Percentiles rank a stretch among this genome's conserved stretches.
Evolutionary conservation across 2,797 vertebrate genomes (phyloP).

Genomic region (Rhinella marina): DNA sequence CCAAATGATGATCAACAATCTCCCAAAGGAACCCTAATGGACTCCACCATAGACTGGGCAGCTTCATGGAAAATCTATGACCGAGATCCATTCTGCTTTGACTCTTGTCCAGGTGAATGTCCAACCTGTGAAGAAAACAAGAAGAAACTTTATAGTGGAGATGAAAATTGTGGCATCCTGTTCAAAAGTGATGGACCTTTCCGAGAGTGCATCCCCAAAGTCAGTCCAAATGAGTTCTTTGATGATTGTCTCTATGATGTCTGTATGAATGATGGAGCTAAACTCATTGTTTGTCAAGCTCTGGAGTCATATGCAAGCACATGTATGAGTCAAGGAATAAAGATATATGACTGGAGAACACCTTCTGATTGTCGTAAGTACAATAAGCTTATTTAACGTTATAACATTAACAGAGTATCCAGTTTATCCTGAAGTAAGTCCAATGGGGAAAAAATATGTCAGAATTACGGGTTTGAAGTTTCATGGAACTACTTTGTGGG

Average conservation of each 20-base stretch:
- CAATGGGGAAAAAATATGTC: too few species aligned
- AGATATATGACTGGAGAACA: slow-evolving; percentile 55
- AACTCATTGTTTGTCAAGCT: slow-evolving; percentile 35
- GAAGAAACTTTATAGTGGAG: slow-evolving; percentile 52
- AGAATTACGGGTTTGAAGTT: too few species aligned
- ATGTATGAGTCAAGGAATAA: slow-evolving; percentile 33
- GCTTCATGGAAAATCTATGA: slow-evolving; percentile 37
- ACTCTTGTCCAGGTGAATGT: slow-evolving; percentile 20
- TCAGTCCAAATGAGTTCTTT: slow-evolving; percentile 33
- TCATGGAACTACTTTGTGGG: too few species aligned
- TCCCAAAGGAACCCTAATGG: slow-evolving; percentile 63
- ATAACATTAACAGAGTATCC: too few species aligned
- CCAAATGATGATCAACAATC: slow-evolving; percentile 68
- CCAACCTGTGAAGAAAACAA: slow-evolving; percentile 39
- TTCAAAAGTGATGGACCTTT: slow-evolving; percentile 54
- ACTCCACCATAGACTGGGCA: slow-evolving; percentile 32
- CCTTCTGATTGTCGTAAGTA: slow-evolving; percentile 50
- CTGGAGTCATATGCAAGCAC: slow-evolving; percentile 37
- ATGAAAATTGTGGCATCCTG: slow-evolving; percentile 23
- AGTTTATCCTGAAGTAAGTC: too few species aligned
- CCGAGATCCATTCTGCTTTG: slow-evolving; percentile 27
- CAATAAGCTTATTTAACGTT: neutral
- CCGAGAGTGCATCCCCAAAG: slow-evolving; percentile 14
- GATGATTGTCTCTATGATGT: slow-evolving; percentile 53
- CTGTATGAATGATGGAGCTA: slow-evolving; percentile 39